These are phyloP conservation scores for Eupithecia subfuscata DNA, from an alignment of 2,888 invertebrate genomes.

Conservation along the genomic window DNA sequence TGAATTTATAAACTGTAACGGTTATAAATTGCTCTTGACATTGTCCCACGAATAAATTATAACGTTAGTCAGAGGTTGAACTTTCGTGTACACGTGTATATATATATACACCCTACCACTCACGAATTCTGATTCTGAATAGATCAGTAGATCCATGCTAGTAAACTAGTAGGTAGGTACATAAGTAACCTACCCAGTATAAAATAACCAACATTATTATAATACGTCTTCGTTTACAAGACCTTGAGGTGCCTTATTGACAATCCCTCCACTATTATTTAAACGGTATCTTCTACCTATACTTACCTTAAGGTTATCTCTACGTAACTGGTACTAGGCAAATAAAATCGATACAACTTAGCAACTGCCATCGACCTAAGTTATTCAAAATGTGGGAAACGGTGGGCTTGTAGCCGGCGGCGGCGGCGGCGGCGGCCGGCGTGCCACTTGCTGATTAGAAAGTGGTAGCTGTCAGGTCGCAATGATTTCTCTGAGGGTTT, in stretches of 20 bases:
- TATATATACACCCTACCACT: too few species aligned
- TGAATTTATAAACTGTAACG: not conserved
- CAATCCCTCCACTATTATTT: constrained; percentile 5
- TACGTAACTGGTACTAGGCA: not conserved
- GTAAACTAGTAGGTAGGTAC: not conserved
- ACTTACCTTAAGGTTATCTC: not conserved
- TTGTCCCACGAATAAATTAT: not conserved
- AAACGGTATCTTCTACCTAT: not conserved
- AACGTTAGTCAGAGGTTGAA: not conserved
- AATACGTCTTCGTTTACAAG: not conserved
- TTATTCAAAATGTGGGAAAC: constrained; percentile 19
- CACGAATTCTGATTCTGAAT: not conserved
- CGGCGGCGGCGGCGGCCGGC: constrained; percentile 12
- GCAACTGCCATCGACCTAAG: not conserved
- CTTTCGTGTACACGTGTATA: not conserved
- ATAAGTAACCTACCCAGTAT: too few species aligned
- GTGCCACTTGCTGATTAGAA: constrained; percentile 28
- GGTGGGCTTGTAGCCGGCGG: constrained; percentile 12
- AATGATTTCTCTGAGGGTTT: constrained; percentile 31
- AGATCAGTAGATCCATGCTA: not conserved
- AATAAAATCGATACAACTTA: constrained; percentile 13
- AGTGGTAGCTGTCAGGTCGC: constrained; percentile 16
- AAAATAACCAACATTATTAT: not conserved
- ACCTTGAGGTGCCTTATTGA: constrained; percentile 1
- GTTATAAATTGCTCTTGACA: not conserved